Percentiles rank a stretch among this genome's conserved stretches.
Conservation (phyloP, 1,140 invertebrate genomes). For the Ceratoteleas bidentatus region DNA sequence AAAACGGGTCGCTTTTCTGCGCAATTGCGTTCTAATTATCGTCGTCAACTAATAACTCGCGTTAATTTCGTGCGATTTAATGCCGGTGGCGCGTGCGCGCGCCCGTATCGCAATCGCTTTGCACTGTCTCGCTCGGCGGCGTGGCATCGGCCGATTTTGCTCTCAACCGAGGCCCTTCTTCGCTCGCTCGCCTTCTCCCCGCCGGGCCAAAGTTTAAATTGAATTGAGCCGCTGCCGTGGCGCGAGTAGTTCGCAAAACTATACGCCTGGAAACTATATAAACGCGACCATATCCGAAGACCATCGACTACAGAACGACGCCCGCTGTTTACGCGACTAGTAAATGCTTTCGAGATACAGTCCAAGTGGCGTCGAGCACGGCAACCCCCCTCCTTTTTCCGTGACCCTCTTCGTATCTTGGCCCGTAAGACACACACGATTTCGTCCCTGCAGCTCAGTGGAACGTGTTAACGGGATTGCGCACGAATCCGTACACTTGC, state of each 20-base stretch:
- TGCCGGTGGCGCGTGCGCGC: conserved; percentile 72
- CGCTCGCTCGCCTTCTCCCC: conserved; percentile 19
- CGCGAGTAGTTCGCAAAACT: conserved; percentile 78
- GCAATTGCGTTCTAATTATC: conserved; percentile 81
- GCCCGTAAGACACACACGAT: conserved; percentile 61
- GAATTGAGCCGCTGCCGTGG: conserved; percentile 79
- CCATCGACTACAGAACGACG: conserved; percentile 79
- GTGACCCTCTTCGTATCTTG: conserved; percentile 63
- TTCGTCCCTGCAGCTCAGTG: conserved; percentile 50
- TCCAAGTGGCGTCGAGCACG: conserved; percentile 74
- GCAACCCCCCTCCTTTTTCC: conserved; percentile 43
- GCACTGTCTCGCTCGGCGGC: conserved; percentile 29
- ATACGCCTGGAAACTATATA: conserved; percentile 73
- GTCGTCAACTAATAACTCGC: conserved; percentile 81
- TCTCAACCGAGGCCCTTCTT: conserved; percentile 35
- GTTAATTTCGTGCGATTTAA: conserved; percentile 81
- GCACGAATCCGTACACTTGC: conserved; percentile 44
- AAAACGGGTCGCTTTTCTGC: conserved; percentile 76
- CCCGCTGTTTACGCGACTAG: conserved; percentile 77
- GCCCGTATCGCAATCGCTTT: conserved; percentile 19
- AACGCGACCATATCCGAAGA: conserved; percentile 78
- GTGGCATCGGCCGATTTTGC: conserved; percentile 48
- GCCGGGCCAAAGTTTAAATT: conserved; percentile 80
- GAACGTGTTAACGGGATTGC: conserved; percentile 61
- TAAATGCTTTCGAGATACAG: conserved; percentile 77